Percentiles rank a stretch among this genome's conserved stretches.
phyloP scores from a whole-genome alignment of 2,797 vertebrate genomes.

The Huso huso region DNA sequence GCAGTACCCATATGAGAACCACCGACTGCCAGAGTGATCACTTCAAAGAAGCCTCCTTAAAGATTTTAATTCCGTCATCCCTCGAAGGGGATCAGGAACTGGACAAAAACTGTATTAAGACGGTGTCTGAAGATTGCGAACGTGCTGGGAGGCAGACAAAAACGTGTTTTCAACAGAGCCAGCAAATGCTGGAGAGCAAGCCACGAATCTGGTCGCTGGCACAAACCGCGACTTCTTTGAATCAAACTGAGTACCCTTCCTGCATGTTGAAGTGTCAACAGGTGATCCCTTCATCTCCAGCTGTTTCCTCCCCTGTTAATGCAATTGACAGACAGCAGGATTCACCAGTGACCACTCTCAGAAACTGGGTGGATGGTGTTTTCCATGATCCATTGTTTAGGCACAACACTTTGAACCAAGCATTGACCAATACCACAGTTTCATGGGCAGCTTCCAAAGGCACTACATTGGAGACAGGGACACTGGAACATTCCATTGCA shows the following conservation, averaged over 20 bases:
- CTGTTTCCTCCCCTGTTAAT: conserved; percentile 56
- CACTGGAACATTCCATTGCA: conserved; percentile 64
- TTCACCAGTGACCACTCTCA: conserved; percentile 91
- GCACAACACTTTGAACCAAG: conserved; percentile 96
- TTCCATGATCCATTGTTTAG: conserved; percentile 96
- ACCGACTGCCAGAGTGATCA: conserved; percentile 53
- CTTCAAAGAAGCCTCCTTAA: conserved; percentile 60
- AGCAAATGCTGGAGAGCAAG: conserved; percentile 78
- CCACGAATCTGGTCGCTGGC: conserved; percentile 95
- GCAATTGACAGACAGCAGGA: conserved; percentile 80
- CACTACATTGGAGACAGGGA: conserved; percentile 73
- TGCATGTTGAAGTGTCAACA: conserved; percentile 89
- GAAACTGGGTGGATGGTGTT: conserved; percentile 98
- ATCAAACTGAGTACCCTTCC: conserved; percentile 85
- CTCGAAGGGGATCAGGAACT: conserved; percentile 64
- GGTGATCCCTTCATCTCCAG: conserved; percentile 54
- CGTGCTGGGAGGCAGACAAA: conserved; percentile 65
- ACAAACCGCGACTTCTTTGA: conserved; percentile 84
- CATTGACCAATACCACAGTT: conserved; percentile 76
- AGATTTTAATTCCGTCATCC: conserved; percentile 58
- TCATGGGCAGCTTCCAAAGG: conserved; percentile 90
- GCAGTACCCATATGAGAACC: conserved; percentile 63
- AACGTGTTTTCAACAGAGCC: conserved; percentile 67
- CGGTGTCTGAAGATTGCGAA: conserved; percentile 60
- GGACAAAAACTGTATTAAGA: conserved; percentile 75